Evolutionary conservation across 2,797 vertebrate species (phyloP).

Genomic region (Enteromius thamalakanensis): DNA sequence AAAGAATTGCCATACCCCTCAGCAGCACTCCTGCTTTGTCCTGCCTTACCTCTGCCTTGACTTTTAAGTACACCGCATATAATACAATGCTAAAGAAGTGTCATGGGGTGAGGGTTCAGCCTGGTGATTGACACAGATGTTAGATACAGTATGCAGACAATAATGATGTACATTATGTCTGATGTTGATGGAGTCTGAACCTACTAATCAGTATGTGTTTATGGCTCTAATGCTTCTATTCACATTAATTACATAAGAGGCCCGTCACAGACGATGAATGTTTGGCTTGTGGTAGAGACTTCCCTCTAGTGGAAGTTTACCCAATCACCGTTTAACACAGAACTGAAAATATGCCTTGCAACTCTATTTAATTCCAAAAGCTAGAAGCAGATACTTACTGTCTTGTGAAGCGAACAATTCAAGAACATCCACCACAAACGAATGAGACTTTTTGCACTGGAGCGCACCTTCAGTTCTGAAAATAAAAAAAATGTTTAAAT

Average conservation of each 20-base stretch:
- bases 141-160: neutral
- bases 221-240: neutral
- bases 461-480: neutral
- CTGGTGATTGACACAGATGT: conserved; percentile 70
- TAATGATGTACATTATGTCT: neutral
- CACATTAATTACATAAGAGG: neutral
- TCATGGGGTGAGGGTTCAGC: conserved; percentile 85
- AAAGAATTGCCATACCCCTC: conserved; percentile 83
- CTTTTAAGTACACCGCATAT: conserved; percentile 89
- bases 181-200: conserved; percentile 55
- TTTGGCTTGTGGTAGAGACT: neutral
- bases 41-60: conserved; percentile 89
- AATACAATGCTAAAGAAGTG: conserved; percentile 90
- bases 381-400: conserved; percentile 75
- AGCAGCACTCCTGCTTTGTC: conserved; percentile 86
- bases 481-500: neutral
- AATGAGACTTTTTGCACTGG: conserved; percentile 78
- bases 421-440: conserved; percentile 95
- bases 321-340: neutral
- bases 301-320: neutral
- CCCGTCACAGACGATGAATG: neutral
- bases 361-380: neutral
- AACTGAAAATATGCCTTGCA: neutral
- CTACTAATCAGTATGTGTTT: conserved; percentile 66
- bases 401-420: conserved; percentile 92